Conservation (phyloP, 2,888 invertebrate species). For the Macropis europaea region DNA sequence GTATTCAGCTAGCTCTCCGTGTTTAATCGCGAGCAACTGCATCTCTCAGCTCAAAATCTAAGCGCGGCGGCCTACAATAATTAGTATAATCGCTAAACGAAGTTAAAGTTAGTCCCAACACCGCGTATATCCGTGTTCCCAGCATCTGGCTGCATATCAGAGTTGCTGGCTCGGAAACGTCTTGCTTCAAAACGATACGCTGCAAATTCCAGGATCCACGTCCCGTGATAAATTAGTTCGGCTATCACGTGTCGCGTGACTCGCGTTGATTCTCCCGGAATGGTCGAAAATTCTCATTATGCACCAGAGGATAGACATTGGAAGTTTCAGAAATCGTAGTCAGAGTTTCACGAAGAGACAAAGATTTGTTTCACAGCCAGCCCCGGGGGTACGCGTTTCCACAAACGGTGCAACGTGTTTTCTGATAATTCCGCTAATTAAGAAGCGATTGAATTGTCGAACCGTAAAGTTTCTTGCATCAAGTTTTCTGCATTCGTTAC, state of each 20-base stretch:
- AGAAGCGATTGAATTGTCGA: background rate
- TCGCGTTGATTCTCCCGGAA: too few relatives aligned
- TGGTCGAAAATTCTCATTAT: too few relatives aligned
- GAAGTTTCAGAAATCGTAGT: background rate
- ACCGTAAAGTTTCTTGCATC: background rate
- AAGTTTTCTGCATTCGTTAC: background rate
- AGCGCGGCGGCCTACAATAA: slow-evolving; percentile 31
- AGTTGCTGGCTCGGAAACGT: slow-evolving; percentile 4
- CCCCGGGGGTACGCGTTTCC: background rate
- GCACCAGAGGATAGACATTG: too few relatives aligned
- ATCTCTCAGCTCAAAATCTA: background rate
- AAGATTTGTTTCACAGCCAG: background rate
- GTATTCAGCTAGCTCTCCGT: background rate
- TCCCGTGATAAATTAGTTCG: slow-evolving; percentile 22
- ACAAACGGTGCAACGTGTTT: slow-evolving; percentile 34
- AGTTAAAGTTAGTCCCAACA: slow-evolving; percentile 37
- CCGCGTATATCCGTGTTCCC: background rate
- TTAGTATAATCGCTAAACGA: slow-evolving; percentile 53
- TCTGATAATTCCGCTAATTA: slow-evolving; percentile 31
- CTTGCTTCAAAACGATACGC: background rate
- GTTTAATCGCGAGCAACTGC: background rate
- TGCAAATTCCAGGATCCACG: slow-evolving; percentile 14
- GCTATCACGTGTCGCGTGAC: background rate
- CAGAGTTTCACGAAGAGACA: background rate
- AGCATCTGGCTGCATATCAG: slow-evolving; percentile 23